Evolutionary conservation across 2,113 vertebrate genomes (phyloP), one percentile per base, ranked within the genome.

Genomic region (Halcyon malimbica): DNA sequence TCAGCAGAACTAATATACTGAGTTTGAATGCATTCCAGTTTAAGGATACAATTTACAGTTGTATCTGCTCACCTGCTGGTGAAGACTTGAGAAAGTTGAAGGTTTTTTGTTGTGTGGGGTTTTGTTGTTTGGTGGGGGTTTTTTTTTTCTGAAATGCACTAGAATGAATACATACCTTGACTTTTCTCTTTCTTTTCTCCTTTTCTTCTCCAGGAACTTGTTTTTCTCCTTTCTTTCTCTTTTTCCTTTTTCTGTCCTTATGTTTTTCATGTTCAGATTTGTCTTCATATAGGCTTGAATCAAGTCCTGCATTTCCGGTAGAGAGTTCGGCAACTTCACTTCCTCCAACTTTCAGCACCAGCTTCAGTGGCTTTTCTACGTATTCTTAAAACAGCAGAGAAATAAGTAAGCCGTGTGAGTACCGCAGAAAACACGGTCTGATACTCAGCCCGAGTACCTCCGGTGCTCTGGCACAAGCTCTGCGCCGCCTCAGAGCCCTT

Each of bases 331-430:
- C 99, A 70, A 99, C 99, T 64, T 99, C 99, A 51, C 97, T 99
- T 7, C 99, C 99, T 18, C 99, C 99, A 24, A 99, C 99, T 88
- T 99, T 99, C n/a, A 99, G 94, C 62, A 99, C 99, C 76, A 99
- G 97, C 95, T 99, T 99, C 95, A 99, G 96, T 0, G 99, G 99
- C 53, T 99, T 99, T 83, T 99, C 98, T 1, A 98, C 98, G 4
- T 98, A 98, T 9, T 98, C 98, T 98, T 71, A 15, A 69, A 71
- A 8, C 26, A 41, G 48, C 42, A 78, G 50, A 44, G 57, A 46
- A 54, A 39, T 1, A 9, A 37, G 35, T 1, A 10, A 37, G 3
- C 41, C 5, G 16, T 1, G 73, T 80, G 20, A 91, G 50, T 5
- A 37, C 13, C 19, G 23, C 29, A 44, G 29, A 29, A 44, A 33